Evolutionary conservation across 2,888 invertebrate genomes (phyloP).

Genomic region (Lycaena phlaeas): DNA sequence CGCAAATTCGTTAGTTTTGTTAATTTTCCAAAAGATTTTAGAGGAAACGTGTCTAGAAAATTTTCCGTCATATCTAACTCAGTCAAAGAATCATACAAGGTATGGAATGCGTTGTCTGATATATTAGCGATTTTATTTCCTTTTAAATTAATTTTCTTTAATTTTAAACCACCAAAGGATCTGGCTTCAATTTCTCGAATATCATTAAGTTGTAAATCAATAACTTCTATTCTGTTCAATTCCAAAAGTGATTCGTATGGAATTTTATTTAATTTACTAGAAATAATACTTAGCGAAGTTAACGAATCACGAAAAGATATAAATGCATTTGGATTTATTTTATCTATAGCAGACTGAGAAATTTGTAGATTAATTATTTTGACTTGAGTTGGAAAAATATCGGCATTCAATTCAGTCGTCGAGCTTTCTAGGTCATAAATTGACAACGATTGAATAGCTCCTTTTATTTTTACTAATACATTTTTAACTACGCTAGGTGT

Average conservation of each 20-base stretch:
- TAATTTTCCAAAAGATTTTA: constrained; percentile 82
- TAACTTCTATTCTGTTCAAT: constrained; percentile 79
- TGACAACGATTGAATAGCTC: constrained; percentile 86
- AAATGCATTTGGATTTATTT: constrained; percentile 80
- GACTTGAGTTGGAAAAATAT: constrained; percentile 80
- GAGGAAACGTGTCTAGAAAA: constrained; percentile 86
- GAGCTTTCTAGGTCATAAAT: constrained; percentile 91
- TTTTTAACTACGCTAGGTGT: constrained; percentile 81
- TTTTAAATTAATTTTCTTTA: constrained; percentile 87
- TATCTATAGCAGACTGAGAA: constrained; percentile 81
- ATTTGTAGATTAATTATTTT: constrained; percentile 83
- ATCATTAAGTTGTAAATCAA: constrained; percentile 90
- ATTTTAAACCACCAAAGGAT: constrained; percentile 85
- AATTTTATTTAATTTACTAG: constrained; percentile 81
- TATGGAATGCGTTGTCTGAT: constrained; percentile 87
- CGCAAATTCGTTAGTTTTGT: constrained; percentile 80
- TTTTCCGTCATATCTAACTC: constrained; percentile 92
- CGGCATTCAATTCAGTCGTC: constrained; percentile 81
- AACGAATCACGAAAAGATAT: constrained; percentile 78
- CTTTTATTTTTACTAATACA: constrained; percentile 79
- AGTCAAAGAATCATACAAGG: constrained; percentile 81
- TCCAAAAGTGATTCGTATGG: constrained; percentile 84
- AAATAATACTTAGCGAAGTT: constrained; percentile 83
- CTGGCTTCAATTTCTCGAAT: constrained; percentile 87
- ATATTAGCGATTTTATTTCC: constrained; percentile 87